Percentiles rank a stretch among this genome's conserved stretches.
These are phyloP conservation scores for Chroicocephalus ridibundus DNA, from an alignment of 2,113 vertebrate species.

Conservation along the genomic window DNA sequence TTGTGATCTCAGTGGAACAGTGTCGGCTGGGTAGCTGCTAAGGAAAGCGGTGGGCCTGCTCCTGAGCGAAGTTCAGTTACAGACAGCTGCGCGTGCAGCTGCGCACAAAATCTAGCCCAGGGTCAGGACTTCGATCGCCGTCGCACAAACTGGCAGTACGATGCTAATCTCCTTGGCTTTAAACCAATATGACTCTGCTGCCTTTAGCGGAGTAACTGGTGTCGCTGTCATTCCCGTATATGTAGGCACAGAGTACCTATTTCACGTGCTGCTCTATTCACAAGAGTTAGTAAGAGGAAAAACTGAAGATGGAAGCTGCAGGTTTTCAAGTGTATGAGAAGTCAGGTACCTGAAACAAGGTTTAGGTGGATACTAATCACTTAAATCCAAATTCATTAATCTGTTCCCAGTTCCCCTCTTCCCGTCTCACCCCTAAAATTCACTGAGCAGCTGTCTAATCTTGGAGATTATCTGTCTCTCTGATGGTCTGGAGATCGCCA, in stretches of 20 bases:
- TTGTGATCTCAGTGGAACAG: neutral
- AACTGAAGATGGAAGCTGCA: neutral
- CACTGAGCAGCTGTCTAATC: neutral
- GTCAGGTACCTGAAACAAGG: neutral
- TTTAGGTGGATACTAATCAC: neutral
- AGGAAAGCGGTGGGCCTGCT: neutral
- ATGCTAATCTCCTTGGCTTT: neutral
- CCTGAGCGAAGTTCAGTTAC: neutral
- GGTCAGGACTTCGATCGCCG: neutral
- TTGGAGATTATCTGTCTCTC: neutral
- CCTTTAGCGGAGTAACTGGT: accelerated
- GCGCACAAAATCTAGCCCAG: neutral
- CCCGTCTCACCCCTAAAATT: neutral
- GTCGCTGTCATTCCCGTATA: neutral
- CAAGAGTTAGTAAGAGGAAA: neutral
- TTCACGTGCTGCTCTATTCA: neutral
- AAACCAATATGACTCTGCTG: neutral
- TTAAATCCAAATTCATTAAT: neutral
- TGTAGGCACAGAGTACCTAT: neutral
- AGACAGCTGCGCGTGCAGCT: neutral
- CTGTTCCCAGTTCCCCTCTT: neutral
- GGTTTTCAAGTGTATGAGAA: neutral
- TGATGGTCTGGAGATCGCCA: neutral
- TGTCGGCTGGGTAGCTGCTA: neutral
- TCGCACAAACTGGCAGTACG: neutral